Base-by-base conservation (phyloP, 2,113 vertebrate genomes). In the Clupea harengus region DNA sequence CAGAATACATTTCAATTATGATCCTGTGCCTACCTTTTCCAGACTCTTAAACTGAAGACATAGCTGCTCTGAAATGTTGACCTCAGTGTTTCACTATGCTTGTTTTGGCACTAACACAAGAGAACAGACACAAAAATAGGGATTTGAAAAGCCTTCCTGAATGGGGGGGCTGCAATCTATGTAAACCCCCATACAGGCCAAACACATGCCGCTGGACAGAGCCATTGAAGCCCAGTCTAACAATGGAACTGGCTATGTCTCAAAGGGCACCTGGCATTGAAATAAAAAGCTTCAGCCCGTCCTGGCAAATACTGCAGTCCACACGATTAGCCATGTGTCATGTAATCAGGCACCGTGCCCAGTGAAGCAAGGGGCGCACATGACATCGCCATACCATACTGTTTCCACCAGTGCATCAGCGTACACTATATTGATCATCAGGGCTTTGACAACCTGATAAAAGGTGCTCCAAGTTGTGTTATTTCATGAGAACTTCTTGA, bases 201-300 rank as follows among this genome's bases (percentile, higher is more conserved):
- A 25, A 57, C 47, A 78, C 81, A 28, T 39, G 25, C 25, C 44
- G 64, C 75, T 60, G n/a, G 44, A 47, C 72, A 82, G 39, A 45
- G 13, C 47, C 81, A 86, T 44, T 50, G 28, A 20, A 67, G 45
- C 39, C 75, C 28, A 20, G 72, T 64, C 72, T 22, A 52, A 87
- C 87, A 78, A 22, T 84, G 72, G 81, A 49, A 47, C 82, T 84
- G 45, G 82, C 75, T 60, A 54, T 82, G 82, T 82, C 46, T 64
- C 32, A 82, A 50, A 50, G 60, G 45, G 85, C 81, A 47, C 47
- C 81, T 78, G n/a, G 47, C 80, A 87, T 46, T 81, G 28, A n/a
- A 57, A 25, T 54, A 25, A 78, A 64, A 64, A 78, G 10, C 15
- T 78, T 78, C 28, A 78, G 72, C 32, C 72, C 15, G 10, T 13